Evolutionary conservation across 1,140 invertebrate species (phyloP), one percentile per base, ranked within the genome.

Genomic region (Drosophila lacertosa): DNA sequence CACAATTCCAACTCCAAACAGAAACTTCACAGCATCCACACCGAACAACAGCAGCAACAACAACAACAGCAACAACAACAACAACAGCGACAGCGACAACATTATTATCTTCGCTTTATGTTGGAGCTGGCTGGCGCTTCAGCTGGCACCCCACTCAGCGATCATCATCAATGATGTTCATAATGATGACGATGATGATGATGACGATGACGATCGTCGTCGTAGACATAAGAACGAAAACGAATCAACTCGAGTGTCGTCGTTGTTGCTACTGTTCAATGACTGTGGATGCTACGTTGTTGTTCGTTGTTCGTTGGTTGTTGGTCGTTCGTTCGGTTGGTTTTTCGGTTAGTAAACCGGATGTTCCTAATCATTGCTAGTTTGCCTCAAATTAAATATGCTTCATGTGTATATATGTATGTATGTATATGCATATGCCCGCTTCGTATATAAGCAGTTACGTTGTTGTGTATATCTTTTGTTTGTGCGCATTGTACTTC

Each of bases 311-410:
- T 68, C 29, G 59, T 51, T 35, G 20, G 62, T 59, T 71, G 35
- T 45, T 64, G 51, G 58, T 69, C 11, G 32, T 48, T 66, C 40
- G 58, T 48, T 74, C 59, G 67, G 20, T 65, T 70, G 68, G 50
- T 83, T 90, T 90, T 90, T 90, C 89, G 89, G 89, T 90, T 90
- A 90, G 89, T 90, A 90, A 90, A 90, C 89, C 89, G 89, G 89
- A 90, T 90, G 89, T 90, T 89, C 89, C 89, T 90, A 90, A 90
- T 90, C 89, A 90, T 90, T 86, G 89, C 89, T 90, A 90, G 89
- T 90, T 90, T 90, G 89, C 84, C 73, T 90, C 89, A 90, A 90
- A 90, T 90, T 90, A 90, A 90, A 90, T 90, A 90, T 82, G 80
- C 81, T 81, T 65, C 72, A 47, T 54, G 20, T 57, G 18, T 60